These are phyloP conservation scores for Chloropsis cyanopogon DNA, from an alignment of 2,113 vertebrate genomes.

Conservation along the genomic window DNA sequence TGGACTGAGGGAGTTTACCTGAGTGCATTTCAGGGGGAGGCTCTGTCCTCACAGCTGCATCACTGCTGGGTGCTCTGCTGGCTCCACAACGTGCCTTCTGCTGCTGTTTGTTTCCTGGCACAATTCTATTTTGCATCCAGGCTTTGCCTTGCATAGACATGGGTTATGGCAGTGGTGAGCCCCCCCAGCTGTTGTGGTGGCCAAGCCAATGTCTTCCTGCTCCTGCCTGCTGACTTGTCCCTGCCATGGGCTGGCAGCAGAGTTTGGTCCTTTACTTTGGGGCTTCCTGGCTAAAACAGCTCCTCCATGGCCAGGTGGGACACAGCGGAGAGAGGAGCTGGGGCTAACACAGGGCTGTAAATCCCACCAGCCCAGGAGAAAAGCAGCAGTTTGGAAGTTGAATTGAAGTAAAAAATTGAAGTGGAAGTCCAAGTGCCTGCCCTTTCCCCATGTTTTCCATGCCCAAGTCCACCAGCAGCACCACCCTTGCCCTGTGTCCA, in stretches of 20 bases:
- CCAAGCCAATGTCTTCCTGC: neutral
- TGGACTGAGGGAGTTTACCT: fast-evolving
- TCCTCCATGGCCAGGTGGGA: neutral
- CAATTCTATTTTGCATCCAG: neutral
- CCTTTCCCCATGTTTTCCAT: neutral
- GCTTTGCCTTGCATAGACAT: neutral
- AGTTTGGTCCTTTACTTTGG: neutral
- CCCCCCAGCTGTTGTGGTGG: neutral
- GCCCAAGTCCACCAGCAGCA: neutral
- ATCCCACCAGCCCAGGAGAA: neutral
- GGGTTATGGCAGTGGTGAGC: neutral
- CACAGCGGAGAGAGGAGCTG: neutral
- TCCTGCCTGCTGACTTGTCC: neutral
- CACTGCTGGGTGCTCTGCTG: neutral
- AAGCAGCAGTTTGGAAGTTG: neutral
- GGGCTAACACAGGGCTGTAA: fast-evolving
- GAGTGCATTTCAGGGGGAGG: neutral
- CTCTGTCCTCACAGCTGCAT: neutral
- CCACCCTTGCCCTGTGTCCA: fast-evolving
- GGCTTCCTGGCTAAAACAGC: neutral
- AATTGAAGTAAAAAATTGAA: neutral
- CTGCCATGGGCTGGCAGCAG: neutral
- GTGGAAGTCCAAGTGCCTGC: neutral
- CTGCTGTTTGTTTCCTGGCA: neutral
- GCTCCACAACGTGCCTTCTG: neutral